phyloP scores from a whole-genome alignment of 2,797 vertebrate species.

The Nannoperca obscura region DNA sequence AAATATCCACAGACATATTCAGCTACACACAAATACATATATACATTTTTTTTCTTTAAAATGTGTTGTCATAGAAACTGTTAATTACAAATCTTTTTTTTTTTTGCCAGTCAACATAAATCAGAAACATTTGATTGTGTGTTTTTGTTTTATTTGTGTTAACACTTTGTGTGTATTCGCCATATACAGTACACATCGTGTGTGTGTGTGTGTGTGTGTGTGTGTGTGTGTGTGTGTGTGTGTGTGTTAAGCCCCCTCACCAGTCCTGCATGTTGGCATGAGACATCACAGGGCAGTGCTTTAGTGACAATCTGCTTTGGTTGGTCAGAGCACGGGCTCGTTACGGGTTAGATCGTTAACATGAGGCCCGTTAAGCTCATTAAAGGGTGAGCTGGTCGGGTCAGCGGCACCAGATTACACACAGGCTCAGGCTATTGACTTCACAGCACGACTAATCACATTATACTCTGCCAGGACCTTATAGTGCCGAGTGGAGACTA shows the following conservation, averaged over 20 bases:
- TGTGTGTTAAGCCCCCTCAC: slow-evolving; percentile 21
- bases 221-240: slow-evolving; percentile 4
- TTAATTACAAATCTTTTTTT: neutral
- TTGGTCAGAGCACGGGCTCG: slow-evolving; percentile 47
- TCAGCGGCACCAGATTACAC: slow-evolving; percentile 60
- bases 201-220: slow-evolving; percentile 2
- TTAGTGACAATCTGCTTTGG: slow-evolving; percentile 73
- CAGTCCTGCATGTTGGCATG: slow-evolving; percentile 43
- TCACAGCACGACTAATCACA: slow-evolving; percentile 40
- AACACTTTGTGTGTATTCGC: neutral
- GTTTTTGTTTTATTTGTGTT: neutral
- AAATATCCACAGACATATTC: too few species aligned
- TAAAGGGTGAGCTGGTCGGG: slow-evolving; percentile 64
- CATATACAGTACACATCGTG: neutral
- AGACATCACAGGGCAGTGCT: slow-evolving; percentile 57
- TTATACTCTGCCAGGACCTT: neutral
- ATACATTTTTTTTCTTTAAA: neutral
- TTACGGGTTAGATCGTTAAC: slow-evolving; percentile 64
- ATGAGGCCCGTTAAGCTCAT: slow-evolving; percentile 60
- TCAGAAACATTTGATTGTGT: neutral
- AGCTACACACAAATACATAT: neutral
- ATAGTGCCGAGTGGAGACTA: neutral
- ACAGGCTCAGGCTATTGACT: slow-evolving; percentile 62
- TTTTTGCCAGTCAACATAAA: too few species aligned
- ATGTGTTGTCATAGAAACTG: too few species aligned